Percentiles rank a stretch among this genome's conserved stretches.
Evolutionary conservation across 1,140 invertebrate genomes (phyloP).

Genomic region (Scaptodrosophila lebanonensis): DNA sequence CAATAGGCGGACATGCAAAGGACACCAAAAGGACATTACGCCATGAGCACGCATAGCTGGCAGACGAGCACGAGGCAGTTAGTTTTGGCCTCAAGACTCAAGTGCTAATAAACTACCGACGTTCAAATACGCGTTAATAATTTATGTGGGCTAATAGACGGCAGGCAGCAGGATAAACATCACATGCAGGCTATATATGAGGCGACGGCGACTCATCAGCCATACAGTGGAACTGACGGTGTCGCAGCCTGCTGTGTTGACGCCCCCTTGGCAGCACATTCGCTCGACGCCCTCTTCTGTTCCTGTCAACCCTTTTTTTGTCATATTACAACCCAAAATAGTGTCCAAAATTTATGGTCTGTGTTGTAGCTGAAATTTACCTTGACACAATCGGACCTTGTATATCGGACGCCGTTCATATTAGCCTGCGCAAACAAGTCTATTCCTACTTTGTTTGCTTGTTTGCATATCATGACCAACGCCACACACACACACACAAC

Average conservation of each 20-base stretch:
- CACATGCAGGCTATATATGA: constrained; percentile 57
- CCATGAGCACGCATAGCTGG: constrained; percentile 28
- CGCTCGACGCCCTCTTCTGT: constrained; percentile 5
- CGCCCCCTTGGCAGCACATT: no score
- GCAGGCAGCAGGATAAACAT: constrained; percentile 52
- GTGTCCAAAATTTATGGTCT: constrained; percentile 50
- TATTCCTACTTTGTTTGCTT: constrained; percentile 37
- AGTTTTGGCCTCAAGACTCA: constrained; percentile 37
- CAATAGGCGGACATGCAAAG: constrained; percentile 55
- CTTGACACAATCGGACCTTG: constrained; percentile 41
- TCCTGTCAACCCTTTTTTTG: constrained; percentile 62
- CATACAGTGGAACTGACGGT: constrained; percentile 14
- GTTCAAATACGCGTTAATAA: constrained; percentile 62
- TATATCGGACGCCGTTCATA: constrained; percentile 45
- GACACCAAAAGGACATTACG: constrained; percentile 60
- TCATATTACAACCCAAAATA: constrained; percentile 22
- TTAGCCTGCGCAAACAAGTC: constrained; percentile 59
- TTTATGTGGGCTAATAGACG: constrained; percentile 62
- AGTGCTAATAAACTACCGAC: constrained; percentile 73
- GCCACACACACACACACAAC: constrained; percentile 3
- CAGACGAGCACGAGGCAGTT: no score
- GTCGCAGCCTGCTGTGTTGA: constrained; percentile 24
- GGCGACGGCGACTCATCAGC: background rate
- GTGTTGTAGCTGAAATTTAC: constrained; percentile 37
- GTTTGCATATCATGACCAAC: constrained; percentile 50